Percentiles rank a stretch among this genome's conserved stretches.
Evolutionary conservation across 1,140 invertebrate genomes (phyloP).

Genomic region (Drosophila biarmipes): DNA sequence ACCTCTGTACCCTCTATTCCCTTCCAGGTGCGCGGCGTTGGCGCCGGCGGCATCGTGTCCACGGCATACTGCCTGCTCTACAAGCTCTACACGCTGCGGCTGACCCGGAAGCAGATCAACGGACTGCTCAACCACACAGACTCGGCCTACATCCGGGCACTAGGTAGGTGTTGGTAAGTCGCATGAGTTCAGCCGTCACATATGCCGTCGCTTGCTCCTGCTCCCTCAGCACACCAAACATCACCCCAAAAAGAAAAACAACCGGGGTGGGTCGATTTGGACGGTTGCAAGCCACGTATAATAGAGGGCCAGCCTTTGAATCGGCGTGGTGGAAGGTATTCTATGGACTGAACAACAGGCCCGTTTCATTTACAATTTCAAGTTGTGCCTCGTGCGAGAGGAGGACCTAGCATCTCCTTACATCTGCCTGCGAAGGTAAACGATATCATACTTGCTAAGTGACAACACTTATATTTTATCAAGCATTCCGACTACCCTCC

Average conservation of each 20-base stretch:
- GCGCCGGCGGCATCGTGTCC: constrained; percentile 99
- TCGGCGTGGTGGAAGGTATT: constrained; percentile 7
- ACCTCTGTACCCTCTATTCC: background rate
- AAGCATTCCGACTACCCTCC: background rate
- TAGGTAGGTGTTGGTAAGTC: constrained; percentile 99
- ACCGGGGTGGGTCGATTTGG: constrained; percentile 24
- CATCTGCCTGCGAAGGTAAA: constrained; percentile 13
- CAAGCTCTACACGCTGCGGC: constrained; percentile 97
- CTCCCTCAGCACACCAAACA: constrained; percentile 33
- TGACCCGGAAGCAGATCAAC: constrained; percentile 98
- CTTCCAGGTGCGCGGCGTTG: constrained; percentile 96
- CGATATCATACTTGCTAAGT: background rate
- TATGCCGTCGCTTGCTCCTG: constrained; percentile 74
- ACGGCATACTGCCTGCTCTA: constrained; percentile 96
- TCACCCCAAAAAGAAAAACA: constrained; percentile 5
- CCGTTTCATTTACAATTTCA: constrained; percentile 8
- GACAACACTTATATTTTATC: background rate
- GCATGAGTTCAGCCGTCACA: constrained; percentile 86
- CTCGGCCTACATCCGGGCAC: constrained; percentile 98
- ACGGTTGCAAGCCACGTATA: constrained; percentile 1
- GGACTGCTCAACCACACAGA: constrained; percentile 97
- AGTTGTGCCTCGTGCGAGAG: background rate
- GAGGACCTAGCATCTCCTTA: constrained; percentile 7
- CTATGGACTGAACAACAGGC: constrained; percentile 10
- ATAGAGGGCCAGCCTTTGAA: background rate